Evolutionary conservation across 2,797 vertebrate genomes (phyloP).

Genomic region (Vultur gryphus): DNA sequence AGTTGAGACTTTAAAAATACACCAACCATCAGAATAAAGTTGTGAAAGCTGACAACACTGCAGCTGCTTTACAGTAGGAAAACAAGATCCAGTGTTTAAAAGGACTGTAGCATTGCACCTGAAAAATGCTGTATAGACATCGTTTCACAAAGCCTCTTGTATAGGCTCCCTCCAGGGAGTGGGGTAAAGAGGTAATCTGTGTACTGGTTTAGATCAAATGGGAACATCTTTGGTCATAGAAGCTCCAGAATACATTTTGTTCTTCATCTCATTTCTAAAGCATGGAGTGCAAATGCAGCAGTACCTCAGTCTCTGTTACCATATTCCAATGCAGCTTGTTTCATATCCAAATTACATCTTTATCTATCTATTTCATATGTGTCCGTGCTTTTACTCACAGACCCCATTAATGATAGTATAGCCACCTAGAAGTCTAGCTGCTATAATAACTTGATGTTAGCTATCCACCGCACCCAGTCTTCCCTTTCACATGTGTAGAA

Average conservation of each 20-base stretch:
- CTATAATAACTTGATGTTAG: background rate
- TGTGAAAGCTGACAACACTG: background rate
- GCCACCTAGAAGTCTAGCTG: background rate
- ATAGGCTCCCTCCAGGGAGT: background rate
- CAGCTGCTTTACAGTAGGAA: background rate
- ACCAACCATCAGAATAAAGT: background rate
- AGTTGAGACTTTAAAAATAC: background rate
- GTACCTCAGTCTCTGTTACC: background rate
- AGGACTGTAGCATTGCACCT: background rate
- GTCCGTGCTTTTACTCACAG: background rate
- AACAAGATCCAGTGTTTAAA: background rate
- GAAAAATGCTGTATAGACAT: background rate
- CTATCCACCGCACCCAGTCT: background rate
- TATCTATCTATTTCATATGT: background rate
- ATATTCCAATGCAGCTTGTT: background rate
- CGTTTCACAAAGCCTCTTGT: background rate
- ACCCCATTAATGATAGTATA: background rate
- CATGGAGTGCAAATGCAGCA: background rate
- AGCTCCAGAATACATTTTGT: rapidly evolving
- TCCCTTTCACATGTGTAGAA: background rate
- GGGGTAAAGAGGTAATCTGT: background rate
- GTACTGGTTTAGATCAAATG: background rate
- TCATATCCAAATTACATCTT: background rate
- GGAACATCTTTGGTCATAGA: background rate
- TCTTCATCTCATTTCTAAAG: background rate